phyloP scores from a whole-genome alignment of 2,888 invertebrate species.

The Hypercompe scribonia region DNA sequence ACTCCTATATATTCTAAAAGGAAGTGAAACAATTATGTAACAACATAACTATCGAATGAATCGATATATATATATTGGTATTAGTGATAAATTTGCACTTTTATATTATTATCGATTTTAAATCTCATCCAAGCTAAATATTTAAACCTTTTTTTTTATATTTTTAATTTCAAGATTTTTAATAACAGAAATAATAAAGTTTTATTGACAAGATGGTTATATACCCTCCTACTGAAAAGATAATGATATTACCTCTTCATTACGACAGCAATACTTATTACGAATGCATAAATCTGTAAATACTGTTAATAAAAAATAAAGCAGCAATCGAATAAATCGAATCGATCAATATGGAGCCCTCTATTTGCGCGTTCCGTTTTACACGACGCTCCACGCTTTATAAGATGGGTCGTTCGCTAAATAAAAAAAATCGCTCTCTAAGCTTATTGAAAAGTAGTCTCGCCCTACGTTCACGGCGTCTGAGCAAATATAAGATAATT shows the following conservation, averaged over 20 bases:
- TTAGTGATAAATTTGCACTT: too few relatives aligned
- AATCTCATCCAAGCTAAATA: background rate
- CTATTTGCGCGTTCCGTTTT: slow-evolving; percentile 78
- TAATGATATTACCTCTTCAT: background rate
- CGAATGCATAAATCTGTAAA: slow-evolving; percentile 8
- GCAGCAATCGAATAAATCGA: slow-evolving; percentile 65
- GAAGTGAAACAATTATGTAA: too few relatives aligned
- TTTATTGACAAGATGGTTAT: background rate
- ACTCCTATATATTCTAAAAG: too few relatives aligned
- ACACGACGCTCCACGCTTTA: slow-evolving; percentile 69
- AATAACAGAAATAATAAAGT: background rate
- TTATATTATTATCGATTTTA: background rate
- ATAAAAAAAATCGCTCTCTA: slow-evolving; percentile 83
- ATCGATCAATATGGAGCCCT: slow-evolving; percentile 77
- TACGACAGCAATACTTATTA: background rate
- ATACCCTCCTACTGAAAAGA: background rate
- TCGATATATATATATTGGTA: background rate
- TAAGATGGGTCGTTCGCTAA: slow-evolving; percentile 77
- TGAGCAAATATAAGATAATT: slow-evolving; percentile 87
- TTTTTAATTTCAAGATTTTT: too few relatives aligned
- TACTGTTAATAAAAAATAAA: slow-evolving; percentile 48
- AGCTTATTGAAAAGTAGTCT: slow-evolving; percentile 87
- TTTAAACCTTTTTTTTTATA: too few relatives aligned
- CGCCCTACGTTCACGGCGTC: slow-evolving; percentile 85
- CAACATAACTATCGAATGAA: too few relatives aligned